Percentiles rank a stretch among this genome's conserved stretches.
phyloP scores from a whole-genome alignment of 2,797 vertebrate species.

The Poecilia velifera region DNA sequence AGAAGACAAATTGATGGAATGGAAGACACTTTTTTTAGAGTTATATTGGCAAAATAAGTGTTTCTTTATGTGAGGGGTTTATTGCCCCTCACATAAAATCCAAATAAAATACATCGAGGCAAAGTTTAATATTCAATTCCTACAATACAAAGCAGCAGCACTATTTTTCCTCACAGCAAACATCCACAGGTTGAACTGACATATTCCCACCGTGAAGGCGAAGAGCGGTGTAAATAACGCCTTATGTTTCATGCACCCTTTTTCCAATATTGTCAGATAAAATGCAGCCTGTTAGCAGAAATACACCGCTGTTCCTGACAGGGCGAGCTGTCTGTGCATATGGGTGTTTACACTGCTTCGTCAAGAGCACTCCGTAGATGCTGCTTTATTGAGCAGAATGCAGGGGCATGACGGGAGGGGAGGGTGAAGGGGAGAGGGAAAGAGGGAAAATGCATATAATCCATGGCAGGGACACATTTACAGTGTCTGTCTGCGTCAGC shows the following conservation, averaged over 20 bases:
- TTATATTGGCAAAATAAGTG: neutral
- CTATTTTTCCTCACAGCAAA: constrained; percentile 14
- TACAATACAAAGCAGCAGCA: constrained; percentile 14
- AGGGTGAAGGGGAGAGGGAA: neutral
- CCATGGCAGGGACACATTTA: constrained; percentile 25
- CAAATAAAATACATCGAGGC: neutral
- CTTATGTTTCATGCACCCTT: constrained; percentile 57
- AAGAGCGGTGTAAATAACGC: constrained; percentile 55
- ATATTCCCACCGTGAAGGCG: constrained; percentile 26
- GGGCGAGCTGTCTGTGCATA: constrained; percentile 23
- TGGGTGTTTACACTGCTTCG: constrained; percentile 42
- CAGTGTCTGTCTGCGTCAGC: constrained; percentile 28
- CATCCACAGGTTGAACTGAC: constrained; percentile 8
- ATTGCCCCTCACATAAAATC: neutral
- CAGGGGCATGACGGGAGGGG: constrained; percentile 4
- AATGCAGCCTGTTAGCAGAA: constrained; percentile 36
- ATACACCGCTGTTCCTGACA: constrained; percentile 20
- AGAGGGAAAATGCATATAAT: constrained; percentile 50
- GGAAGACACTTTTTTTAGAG: neutral
- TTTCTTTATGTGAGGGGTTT: no score
- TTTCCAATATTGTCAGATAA: constrained; percentile 43
- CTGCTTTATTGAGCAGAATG: constrained; percentile 38
- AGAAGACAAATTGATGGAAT: no score
- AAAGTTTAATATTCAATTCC: neutral
- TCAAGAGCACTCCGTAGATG: constrained; percentile 24